phyloP scores from a whole-genome alignment of 23 tunicate species.

The Corella eumyota region DNA sequence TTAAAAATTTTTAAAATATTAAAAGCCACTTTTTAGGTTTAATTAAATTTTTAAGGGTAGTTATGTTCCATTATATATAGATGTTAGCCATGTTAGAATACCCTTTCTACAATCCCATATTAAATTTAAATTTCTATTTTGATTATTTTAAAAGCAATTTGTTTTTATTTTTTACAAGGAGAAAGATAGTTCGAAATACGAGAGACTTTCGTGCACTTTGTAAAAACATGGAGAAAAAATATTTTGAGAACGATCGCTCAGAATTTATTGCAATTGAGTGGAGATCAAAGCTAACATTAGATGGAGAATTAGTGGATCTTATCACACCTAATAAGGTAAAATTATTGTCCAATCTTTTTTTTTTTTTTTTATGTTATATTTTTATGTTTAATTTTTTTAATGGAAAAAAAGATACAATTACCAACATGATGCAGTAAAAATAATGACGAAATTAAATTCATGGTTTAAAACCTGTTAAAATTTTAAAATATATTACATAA shows the following conservation, averaged over 20 bases:
- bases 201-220: slow-evolving; percentile 42
- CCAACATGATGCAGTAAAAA: too few species aligned
- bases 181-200: slow-evolving; percentile 79
- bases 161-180: slow-evolving; percentile 9
- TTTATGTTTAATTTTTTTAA: neutral
- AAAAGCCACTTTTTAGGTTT: neutral
- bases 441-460: too few species aligned
- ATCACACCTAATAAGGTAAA: slow-evolving; percentile 64
- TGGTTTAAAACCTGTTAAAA: too few species aligned
- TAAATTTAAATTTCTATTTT: too few species aligned
- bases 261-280: slow-evolving; percentile 85
- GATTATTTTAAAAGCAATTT: too few species aligned
- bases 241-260: slow-evolving; percentile 33
- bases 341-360: neutral
- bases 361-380: neutral
- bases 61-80: neutral
- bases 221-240: slow-evolving; percentile 31
- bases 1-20: too few species aligned
- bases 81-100: neutral
- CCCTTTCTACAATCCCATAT: too few species aligned
- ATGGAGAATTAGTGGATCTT: slow-evolving; percentile 55
- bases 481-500: too few species aligned
- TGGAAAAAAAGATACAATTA: neutral
- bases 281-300: slow-evolving; percentile 61
- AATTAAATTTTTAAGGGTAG: neutral